These are phyloP conservation scores for Phataginus tetradactyla DNA, from an alignment of 2,797 vertebrate genomes.

Conservation along the genomic window DNA sequence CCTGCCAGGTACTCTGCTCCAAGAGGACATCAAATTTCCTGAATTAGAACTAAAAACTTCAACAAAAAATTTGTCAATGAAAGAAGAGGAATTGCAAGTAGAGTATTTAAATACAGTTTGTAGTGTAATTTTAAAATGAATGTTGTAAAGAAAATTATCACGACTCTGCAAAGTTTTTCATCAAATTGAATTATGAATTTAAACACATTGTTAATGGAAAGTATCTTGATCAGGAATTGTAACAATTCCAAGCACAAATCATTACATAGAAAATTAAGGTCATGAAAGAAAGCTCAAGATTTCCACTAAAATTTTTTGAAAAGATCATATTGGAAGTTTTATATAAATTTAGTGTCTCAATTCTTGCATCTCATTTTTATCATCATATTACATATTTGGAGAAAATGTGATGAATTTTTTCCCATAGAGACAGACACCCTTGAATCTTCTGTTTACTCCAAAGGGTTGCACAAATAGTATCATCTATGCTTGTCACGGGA, in stretches of 20 bases:
- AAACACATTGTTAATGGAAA: constrained; percentile 25
- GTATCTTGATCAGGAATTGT: not conserved
- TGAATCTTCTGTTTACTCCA: not conserved
- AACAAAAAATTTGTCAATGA: constrained; percentile 22
- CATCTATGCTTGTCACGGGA: not conserved
- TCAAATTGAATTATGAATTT: not conserved
- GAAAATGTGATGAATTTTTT: constrained; percentile 46
- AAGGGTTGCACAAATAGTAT: not conserved
- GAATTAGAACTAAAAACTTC: not conserved
- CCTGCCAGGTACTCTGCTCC: not conserved
- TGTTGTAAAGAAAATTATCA: not conserved
- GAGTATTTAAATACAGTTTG: not conserved
- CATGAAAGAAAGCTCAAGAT: not conserved
- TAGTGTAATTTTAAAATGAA: constrained; percentile 28
- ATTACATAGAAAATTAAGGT: not conserved
- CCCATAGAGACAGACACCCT: not conserved
- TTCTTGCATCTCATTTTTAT: constrained; percentile 51
- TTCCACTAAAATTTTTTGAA: constrained; percentile 24
- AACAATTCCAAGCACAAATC: constrained; percentile 14
- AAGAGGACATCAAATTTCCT: not conserved
- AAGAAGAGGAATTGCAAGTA: not conserved
- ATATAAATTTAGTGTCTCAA: constrained; percentile 2
- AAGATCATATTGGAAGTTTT: constrained; percentile 19
- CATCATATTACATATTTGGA: constrained; percentile 5
- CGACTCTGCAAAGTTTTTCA: constrained; percentile 3